Conservation (phyloP, 2,797 vertebrate species). For the Nannoperca australis region DNA sequence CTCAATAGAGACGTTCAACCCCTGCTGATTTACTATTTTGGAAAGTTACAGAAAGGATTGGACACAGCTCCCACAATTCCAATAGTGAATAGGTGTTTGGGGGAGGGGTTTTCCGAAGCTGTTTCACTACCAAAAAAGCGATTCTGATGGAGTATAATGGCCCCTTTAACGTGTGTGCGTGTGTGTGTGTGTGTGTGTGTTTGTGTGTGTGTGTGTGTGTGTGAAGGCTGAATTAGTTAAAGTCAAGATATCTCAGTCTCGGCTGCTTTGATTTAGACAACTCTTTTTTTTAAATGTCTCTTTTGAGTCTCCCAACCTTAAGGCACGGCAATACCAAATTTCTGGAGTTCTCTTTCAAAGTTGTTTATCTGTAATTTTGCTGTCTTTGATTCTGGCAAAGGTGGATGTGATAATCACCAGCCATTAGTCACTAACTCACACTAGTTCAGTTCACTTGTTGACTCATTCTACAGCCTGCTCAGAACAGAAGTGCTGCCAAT, state of each 20-base stretch:
- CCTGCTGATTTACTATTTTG: no score
- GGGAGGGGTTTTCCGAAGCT: neutral
- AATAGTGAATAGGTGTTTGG: neutral
- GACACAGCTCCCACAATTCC: neutral
- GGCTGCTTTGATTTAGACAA: constrained; percentile 14
- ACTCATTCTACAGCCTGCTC: constrained; percentile 58
- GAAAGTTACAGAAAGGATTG: constrained; percentile 19
- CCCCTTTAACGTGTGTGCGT: neutral
- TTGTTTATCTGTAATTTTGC: constrained; percentile 32
- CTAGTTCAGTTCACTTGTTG: constrained; percentile 40
- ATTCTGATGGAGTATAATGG: neutral
- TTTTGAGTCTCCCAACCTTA: neutral
- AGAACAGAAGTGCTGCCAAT: constrained; percentile 41
- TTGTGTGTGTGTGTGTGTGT: neutral
- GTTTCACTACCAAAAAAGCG: neutral
- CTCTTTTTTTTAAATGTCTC: neutral
- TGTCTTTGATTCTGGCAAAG: constrained; percentile 23
- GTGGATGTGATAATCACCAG: constrained; percentile 44
- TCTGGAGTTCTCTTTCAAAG: constrained; percentile 6
- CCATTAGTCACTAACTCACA: constrained; percentile 45
- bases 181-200: constrained; percentile 3
- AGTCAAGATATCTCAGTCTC: neutral
- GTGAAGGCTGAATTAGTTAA: neutral
- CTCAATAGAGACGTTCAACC: neutral
- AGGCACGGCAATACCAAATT: neutral